Percentiles rank a stretch among this genome's conserved stretches.
Evolutionary conservation across 2,888 invertebrate species (phyloP).

Genomic region (Tribolium freemani): DNA sequence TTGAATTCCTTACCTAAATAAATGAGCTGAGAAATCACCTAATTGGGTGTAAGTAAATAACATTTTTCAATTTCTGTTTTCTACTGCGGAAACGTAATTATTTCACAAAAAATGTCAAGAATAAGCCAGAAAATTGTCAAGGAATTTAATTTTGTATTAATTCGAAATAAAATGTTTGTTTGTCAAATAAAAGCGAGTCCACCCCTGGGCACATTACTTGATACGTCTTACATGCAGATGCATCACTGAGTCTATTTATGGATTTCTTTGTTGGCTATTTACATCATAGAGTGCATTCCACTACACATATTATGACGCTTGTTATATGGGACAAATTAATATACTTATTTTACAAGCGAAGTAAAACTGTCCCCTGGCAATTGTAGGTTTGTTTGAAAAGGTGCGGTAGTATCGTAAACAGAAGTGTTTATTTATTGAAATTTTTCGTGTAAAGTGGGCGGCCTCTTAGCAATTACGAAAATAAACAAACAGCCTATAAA

Average conservation of each 20-base stretch:
- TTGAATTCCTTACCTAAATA: no score
- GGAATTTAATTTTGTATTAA: no score
- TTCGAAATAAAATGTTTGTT: no score
- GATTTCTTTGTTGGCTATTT: constrained; percentile 34
- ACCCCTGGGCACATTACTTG: constrained; percentile 17
- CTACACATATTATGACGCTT: no score
- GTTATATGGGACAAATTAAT: no score
- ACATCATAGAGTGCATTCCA: constrained; percentile 20
- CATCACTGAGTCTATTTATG: constrained; percentile 26
- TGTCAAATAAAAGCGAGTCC: neutral
- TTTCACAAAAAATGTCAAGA: no score
- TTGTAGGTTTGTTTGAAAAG: neutral
- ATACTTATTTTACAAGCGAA: no score
- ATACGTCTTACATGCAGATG: constrained; percentile 22
- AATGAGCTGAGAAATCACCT: no score
- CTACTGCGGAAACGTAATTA: no score
- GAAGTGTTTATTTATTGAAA: constrained; percentile 18
- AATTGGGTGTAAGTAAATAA: no score
- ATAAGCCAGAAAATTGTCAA: no score
- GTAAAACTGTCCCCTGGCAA: neutral
- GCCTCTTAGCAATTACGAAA: constrained; percentile 4
- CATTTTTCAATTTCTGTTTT: no score
- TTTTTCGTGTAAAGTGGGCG: constrained; percentile 15
- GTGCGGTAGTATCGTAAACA: constrained; percentile 12
- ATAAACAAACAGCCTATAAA: constrained; percentile 6